Evolutionary conservation across 2,113 vertebrate genomes (phyloP), one percentile per base, ranked within the genome.

Genomic region (Coryphaenoides rupestris): DNA sequence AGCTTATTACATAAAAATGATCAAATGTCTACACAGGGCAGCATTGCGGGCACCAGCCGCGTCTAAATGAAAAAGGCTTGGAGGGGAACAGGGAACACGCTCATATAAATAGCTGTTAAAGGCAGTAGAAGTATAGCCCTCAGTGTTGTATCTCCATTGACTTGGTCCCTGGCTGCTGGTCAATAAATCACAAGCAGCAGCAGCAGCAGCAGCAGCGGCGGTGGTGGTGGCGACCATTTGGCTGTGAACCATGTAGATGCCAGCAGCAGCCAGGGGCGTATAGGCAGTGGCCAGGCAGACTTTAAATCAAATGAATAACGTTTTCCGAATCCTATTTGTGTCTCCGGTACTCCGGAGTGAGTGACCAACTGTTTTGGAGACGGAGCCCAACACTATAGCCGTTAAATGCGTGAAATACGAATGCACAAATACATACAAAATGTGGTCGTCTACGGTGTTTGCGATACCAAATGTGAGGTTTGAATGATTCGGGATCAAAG

Each of bases 321-420:
- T 65, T 21, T 28, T 67, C 73, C 0, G 47, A 65, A 40, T 56
- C 56, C 59, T 62, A 65, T 68, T 65, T 57, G 69, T 58, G 74
- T 33, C 66, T 69, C 54, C 59, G 9, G 19, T 40, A 40, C 33
- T n/a, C 26, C 28, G 60, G 65, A 66, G 19, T n/a, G n/a, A n/a
- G 64, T 60, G 69, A 60, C 62, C 3, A 28, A 24, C 22, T 52
- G 50, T 69, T 40, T 47, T 16, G 55, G 49, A 62, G 33, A 61
- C 57, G 3, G 64, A 59, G 26, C 9, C 65, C 60, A 68, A n/a
- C n/a, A n/a, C 12, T 19, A 40, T 46, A 21, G 33, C 19, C 33
- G 46, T 49, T 26, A 16, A 21, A 55, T 55, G 5, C 54, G 2
- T 4, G 2, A 19, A n/a, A 19, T 54, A 15, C 21, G 15, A 22